phyloP scores from a whole-genome alignment of 2,888 invertebrate genomes.

The Zelleria hepariella region DNA sequence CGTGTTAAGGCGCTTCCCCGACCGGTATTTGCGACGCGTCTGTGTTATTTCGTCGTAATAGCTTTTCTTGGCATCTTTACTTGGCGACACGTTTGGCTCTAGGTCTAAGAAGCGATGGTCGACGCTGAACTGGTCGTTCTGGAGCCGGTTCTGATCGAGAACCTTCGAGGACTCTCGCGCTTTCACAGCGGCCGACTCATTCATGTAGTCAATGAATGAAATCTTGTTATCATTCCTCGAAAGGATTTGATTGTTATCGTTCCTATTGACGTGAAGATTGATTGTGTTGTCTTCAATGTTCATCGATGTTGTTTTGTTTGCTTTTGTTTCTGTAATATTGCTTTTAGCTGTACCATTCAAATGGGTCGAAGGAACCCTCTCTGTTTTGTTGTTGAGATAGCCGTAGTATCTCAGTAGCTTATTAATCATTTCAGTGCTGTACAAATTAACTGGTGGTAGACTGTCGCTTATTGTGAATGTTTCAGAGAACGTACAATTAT shows the following conservation, averaged over 20 bases:
- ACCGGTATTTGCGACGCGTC: conserved; percentile 27
- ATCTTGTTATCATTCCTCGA: conserved; percentile 35
- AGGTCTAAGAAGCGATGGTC: conserved; percentile 46
- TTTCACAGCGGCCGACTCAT: conserved; percentile 38
- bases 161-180: conserved; percentile 40
- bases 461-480: conserved; percentile 66
- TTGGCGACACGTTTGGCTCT: conserved; percentile 26
- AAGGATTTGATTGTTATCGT: not conserved
- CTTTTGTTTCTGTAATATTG: conserved; percentile 13
- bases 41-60: conserved; percentile 21
- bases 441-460: conserved; percentile 61
- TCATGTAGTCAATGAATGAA: conserved; percentile 32
- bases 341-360: conserved; percentile 24
- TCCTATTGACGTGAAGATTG: not conserved
- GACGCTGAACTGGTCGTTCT: conserved; percentile 41
- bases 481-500: conserved; percentile 64
- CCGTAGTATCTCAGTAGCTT: conserved; percentile 61
- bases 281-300: conserved; percentile 22
- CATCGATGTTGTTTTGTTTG: conserved; percentile 10
- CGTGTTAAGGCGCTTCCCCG: conserved; percentile 52
- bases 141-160: conserved; percentile 46
- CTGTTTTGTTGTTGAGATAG: conserved; percentile 60
- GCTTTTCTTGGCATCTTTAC: conserved; percentile 28
- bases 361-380: conserved; percentile 34
- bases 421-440: conserved; percentile 67